Evolutionary conservation across 2,888 invertebrate species (phyloP).

Genomic region (Lagria hirta): DNA sequence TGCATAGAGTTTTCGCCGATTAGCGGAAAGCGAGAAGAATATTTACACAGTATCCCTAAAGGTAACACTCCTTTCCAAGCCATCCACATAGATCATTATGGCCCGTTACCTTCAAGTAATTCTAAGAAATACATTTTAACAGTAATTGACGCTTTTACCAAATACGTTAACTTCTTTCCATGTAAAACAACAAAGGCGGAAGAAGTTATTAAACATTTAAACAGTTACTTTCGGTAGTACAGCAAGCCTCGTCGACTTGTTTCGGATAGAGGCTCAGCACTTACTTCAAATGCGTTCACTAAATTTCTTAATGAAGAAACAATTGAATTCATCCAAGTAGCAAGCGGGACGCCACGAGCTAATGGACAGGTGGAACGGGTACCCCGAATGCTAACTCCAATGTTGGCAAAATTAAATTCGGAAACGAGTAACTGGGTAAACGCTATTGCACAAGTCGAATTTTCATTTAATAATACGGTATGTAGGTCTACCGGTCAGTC

Average conservation of each 20-base stretch:
- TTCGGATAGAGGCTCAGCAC: slow-evolving; percentile 30
- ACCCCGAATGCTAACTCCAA: slow-evolving; percentile 33
- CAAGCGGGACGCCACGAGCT: slow-evolving; percentile 36
- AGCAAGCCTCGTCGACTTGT: slow-evolving; percentile 30
- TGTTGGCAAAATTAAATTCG: slow-evolving; percentile 32
- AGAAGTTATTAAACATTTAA: slow-evolving; percentile 27
- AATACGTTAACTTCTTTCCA: slow-evolving; percentile 33
- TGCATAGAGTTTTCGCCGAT: neutral
- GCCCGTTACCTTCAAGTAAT: neutral
- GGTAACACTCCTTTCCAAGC: slow-evolving; percentile 3
- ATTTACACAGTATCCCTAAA: slow-evolving; percentile 2
- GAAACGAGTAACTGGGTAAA: slow-evolving; percentile 31
- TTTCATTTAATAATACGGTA: slow-evolving; percentile 29
- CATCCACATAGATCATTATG: slow-evolving; percentile 5
- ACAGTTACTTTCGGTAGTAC: slow-evolving; percentile 29
- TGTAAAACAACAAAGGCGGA: slow-evolving; percentile 22
- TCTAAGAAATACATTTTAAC: slow-evolving; percentile 31
- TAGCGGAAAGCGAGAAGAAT: slow-evolving; percentile 1
- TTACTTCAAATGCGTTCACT: slow-evolving; percentile 30
- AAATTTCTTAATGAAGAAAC: slow-evolving; percentile 7
- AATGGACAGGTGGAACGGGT: slow-evolving; percentile 39
- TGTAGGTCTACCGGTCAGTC: slow-evolving; percentile 19
- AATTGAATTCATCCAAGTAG: slow-evolving; percentile 25
- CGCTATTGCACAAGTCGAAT: slow-evolving; percentile 19
- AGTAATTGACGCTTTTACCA: slow-evolving; percentile 35